Base-by-base conservation (phyloP, 2,113 vertebrate species). In the Cottus gobio region DNA sequence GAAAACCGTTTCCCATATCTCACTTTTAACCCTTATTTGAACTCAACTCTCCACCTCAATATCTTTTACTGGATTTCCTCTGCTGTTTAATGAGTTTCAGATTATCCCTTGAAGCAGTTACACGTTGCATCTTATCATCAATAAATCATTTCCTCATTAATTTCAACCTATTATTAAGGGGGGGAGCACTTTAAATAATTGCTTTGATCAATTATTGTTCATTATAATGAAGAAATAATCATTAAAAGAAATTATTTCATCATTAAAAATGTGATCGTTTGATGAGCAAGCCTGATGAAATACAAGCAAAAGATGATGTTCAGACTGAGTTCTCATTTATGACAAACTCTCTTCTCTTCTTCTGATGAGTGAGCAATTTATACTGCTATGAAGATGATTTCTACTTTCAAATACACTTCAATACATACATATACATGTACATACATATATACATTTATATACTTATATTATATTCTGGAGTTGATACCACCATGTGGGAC, bases 71-170 rank as follows among this genome's bases (percentile, higher is more conserved):
- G 2, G 39, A 71, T 50, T 44, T 50, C 24, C 26, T 68, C 34
- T 13, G 1, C 24, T 58, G 58, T 15, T 46, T 63, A 60, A 65
- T 73, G 26, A 80, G 34, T 31, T 60, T 65, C 65, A 75, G 22
- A 6, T 73, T 63, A 71, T 50, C 24, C 30, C 37, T 84, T 31
- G 31, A 66, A 80, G 73, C 72, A 28, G 52, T 30, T 16, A 31
- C 76, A 84, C 34, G 44, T 52, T 56, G 22, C 34, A 58, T 26
- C 26, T 62, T 24, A 68, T 46, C 54, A 63, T 72, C 30, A 50
- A 77, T 77, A 77, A 85, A 58, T 65, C 24, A 81, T 64, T 8
- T 30, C 7, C 48, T 71, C 54, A 22, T 80, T 80, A 11, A 72
- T 24, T 73, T 62, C 18, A 81, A 68, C 13, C 34, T 12, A n/a